phyloP scores from a whole-genome alignment of 2,888 invertebrate genomes.

The Drosophila mulleri region DNA sequence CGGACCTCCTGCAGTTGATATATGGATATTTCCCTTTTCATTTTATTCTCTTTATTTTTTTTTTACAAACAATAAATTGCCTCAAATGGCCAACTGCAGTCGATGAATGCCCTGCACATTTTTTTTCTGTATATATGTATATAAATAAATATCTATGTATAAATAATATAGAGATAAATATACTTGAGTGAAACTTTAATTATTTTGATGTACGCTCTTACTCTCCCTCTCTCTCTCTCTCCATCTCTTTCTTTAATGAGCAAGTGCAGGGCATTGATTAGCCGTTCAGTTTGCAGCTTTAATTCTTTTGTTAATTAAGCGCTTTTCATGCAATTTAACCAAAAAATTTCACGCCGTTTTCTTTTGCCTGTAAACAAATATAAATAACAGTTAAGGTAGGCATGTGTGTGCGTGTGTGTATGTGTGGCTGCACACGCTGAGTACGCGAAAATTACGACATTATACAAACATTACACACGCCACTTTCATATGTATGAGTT shows the following conservation, averaged over 20 bases:
- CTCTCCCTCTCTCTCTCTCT: not conserved
- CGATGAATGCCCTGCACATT: not conserved
- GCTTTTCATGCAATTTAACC: conserved; percentile 33
- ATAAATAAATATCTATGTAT: too few species aligned
- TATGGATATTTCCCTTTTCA: conserved; percentile 4
- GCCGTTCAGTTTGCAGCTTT: not conserved
- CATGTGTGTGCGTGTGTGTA: not conserved
- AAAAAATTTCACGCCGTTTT: conserved; percentile 35
- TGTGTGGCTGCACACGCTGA: conserved; percentile 17
- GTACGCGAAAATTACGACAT: conserved; percentile 27
- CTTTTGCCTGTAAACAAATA: conserved; percentile 40
- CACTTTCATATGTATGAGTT: not conserved
- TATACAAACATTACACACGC: conserved; percentile 7
- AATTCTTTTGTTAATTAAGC: not conserved
- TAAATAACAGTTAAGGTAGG: conserved; percentile 18
- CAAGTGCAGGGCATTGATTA: not conserved
- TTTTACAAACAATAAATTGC: conserved; percentile 8
- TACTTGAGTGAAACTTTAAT: accelerated
- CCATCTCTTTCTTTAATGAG: not conserved
- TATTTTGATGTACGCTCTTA: not conserved
- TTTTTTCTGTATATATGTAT: not conserved
- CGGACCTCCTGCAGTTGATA: conserved; percentile 30
- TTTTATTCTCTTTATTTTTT: not conserved
- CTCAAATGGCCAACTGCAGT: not conserved
- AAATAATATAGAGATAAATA: not conserved